Evolutionary conservation across 23 tunicate species (phyloP).

Genomic region (Halocynthia roretzi): DNA sequence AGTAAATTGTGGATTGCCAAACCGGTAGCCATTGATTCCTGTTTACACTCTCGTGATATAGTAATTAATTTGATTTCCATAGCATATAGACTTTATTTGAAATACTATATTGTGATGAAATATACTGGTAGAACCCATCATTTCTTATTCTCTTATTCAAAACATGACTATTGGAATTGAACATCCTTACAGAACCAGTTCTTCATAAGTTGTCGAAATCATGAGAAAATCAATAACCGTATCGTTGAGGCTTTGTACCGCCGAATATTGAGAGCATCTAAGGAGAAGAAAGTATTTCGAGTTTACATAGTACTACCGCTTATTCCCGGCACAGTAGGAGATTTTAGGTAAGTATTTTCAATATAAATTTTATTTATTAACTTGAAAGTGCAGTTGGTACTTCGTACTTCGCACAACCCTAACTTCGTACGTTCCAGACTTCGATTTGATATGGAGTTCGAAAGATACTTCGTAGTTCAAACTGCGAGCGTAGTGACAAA

Average conservation of each 20-base stretch:
- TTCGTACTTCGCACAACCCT: too few relatives aligned
- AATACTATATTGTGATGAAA: background rate
- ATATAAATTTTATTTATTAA: background rate
- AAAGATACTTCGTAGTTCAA: too few relatives aligned
- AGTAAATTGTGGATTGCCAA: too few relatives aligned
- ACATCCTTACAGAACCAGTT: conserved; percentile 54
- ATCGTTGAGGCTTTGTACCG: conserved; percentile 47
- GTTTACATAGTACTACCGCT: conserved; percentile 81
- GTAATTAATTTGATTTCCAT: background rate
- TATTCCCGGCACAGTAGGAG: conserved; percentile 71
- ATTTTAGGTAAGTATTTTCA: conserved; percentile 37
- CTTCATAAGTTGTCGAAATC: conserved; percentile 46
- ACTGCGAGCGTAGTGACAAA: too few relatives aligned
- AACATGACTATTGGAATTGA: too few relatives aligned
- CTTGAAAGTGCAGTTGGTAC: too few relatives aligned
- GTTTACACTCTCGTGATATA: too few relatives aligned
- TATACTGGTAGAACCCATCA: background rate
- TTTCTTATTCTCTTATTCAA: background rate
- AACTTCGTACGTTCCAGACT: too few relatives aligned
- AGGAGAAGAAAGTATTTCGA: conserved; percentile 36
- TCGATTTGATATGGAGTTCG: too few relatives aligned
- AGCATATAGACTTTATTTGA: background rate
- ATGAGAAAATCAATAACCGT: conserved; percentile 52
- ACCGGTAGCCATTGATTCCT: too few relatives aligned
- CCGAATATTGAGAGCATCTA: conserved; percentile 45